Evolutionary conservation across 2,888 invertebrate species (phyloP).

Genomic region (Metallyticus violacea): DNA sequence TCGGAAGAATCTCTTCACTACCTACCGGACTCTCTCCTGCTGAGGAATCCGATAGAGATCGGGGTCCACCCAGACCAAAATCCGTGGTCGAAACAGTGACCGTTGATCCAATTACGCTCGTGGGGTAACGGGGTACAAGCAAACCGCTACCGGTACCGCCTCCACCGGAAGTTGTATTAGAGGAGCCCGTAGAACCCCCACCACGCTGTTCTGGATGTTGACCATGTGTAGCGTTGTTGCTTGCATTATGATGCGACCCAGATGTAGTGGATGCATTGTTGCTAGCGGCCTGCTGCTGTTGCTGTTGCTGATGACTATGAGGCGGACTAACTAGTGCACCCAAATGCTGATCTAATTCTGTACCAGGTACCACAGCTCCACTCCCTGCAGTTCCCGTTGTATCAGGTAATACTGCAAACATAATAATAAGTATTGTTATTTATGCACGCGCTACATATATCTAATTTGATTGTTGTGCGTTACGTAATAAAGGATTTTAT

Average conservation of each 20-base stretch:
- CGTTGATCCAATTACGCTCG: slow-evolving; percentile 54
- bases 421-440: background rate
- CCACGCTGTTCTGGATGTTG: slow-evolving; percentile 23
- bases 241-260: slow-evolving; percentile 36
- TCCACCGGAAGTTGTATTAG: slow-evolving; percentile 25
- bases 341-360: slow-evolving; percentile 66
- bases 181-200: slow-evolving; percentile 29
- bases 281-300: slow-evolving; percentile 46
- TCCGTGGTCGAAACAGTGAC: slow-evolving; percentile 62
- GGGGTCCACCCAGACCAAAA: slow-evolving; percentile 53
- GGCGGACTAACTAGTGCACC: slow-evolving; percentile 59
- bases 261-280: slow-evolving; percentile 22
- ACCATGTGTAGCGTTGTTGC: slow-evolving; percentile 21
- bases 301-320: slow-evolving; percentile 50
- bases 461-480: too few relatives aligned
- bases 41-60: slow-evolving; percentile 78
- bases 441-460: too few relatives aligned
- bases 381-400: slow-evolving; percentile 57
- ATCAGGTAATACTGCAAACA: slow-evolving; percentile 67
- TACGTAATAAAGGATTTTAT: too few relatives aligned
- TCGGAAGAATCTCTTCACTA: slow-evolving; percentile 34
- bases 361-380: slow-evolving; percentile 35
- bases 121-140: slow-evolving; percentile 66
- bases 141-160: slow-evolving; percentile 39
- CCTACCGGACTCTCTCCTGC: slow-evolving; percentile 56